Percentiles rank a stretch among this genome's conserved stretches.
These are phyloP conservation scores for Aspidiotus rigidus DNA, from an alignment of 2,888 invertebrate genomes.

Conservation along the genomic window DNA sequence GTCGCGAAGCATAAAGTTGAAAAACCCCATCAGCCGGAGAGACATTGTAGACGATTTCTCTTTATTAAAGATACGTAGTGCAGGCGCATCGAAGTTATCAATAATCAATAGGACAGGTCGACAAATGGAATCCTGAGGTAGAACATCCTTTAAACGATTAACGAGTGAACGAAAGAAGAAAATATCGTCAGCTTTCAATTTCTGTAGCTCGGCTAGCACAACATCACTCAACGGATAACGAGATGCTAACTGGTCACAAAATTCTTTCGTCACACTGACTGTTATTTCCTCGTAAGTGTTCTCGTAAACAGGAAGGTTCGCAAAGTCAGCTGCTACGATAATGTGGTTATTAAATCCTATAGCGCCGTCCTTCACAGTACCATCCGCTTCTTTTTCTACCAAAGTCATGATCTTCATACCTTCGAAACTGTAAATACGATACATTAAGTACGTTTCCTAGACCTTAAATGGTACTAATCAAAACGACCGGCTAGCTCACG, in stretches of 20 bases:
- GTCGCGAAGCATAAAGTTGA: slow-evolving; percentile 1
- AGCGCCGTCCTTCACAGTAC: no score
- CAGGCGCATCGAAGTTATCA: slow-evolving; percentile 4
- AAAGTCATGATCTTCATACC: background rate
- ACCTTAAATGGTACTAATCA: background rate
- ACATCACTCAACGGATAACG: background rate
- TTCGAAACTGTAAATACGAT: background rate
- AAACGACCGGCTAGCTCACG: no score
- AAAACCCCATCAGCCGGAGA: slow-evolving; percentile 1
- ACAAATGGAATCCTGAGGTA: background rate
- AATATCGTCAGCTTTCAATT: background rate
- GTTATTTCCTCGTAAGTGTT: background rate
- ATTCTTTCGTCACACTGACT: background rate
- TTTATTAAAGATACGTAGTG: background rate
- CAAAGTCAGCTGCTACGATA: background rate
- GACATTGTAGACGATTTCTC: background rate
- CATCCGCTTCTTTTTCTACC: background rate
- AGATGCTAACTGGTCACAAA: background rate
- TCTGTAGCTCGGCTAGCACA: background rate
- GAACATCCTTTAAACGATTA: background rate
- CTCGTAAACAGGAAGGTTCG: background rate
- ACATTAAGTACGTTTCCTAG: background rate
- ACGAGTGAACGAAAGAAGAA: background rate
- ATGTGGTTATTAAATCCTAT: background rate
- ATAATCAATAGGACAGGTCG: no score